phyloP scores from a whole-genome alignment of 35 echinoderm and acorn worm species.

The Heliocidaris erythrogramma region DNA sequence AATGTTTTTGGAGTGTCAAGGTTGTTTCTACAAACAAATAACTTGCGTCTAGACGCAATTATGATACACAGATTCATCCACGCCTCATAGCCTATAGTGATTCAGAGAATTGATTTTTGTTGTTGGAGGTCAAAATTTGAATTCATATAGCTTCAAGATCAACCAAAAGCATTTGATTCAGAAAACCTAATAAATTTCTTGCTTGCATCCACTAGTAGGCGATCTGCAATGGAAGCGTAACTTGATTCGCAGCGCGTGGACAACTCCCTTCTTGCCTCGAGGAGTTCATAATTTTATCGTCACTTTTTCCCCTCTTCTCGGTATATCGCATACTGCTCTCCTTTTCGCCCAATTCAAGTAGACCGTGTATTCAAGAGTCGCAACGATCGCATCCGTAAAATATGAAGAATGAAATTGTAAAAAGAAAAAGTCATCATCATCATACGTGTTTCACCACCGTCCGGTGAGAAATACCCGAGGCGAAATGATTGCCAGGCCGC shows the following conservation, averaged over 20 bases:
- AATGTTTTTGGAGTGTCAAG: too few species aligned
- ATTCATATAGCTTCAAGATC: background rate
- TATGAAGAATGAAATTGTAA: background rate
- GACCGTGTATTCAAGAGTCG: background rate
- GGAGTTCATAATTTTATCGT: background rate
- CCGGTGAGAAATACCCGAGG: constrained; percentile 33
- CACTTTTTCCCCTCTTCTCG: background rate
- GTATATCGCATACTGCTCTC: background rate
- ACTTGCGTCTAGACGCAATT: background rate
- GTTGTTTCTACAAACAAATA: background rate
- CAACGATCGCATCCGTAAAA: background rate
- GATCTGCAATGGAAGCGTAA: background rate
- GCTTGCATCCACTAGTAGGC: background rate
- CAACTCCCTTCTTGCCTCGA: background rate
- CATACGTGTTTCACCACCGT: background rate
- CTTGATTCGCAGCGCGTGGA: background rate
- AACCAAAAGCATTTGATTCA: background rate
- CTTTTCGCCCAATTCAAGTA: background rate
- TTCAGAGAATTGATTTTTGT: background rate
- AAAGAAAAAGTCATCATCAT: background rate
- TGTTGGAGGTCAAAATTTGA: background rate
- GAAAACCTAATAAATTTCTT: background rate
- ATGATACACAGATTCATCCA: background rate
- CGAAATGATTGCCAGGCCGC: constrained; percentile 38
- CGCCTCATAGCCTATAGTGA: background rate